phyloP scores from a whole-genome alignment of 2,113 vertebrate species.

The Pluvianellus socialis region DNA sequence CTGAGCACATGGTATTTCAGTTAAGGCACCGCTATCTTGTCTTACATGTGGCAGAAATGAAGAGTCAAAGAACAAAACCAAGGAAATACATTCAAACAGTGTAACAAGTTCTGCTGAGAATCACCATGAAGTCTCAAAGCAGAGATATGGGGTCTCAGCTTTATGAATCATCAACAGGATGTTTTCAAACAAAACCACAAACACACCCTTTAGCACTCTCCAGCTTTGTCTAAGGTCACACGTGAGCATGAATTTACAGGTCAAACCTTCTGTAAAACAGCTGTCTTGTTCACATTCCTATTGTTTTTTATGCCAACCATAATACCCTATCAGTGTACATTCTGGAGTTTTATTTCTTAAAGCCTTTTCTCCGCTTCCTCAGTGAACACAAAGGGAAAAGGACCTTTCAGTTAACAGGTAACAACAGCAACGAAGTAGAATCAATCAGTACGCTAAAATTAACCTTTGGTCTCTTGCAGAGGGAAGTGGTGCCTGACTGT shows the following conservation, averaged over 20 bases:
- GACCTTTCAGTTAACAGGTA: not conserved
- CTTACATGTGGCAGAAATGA: not conserved
- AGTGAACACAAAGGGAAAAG: not conserved
- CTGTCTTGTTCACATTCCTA: not conserved
- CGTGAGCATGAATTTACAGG: fast-evolving
- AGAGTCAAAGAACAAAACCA: not conserved
- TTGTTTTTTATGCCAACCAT: not conserved
- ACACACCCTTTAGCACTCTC: not conserved
- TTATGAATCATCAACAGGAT: not conserved
- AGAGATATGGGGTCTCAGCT: not conserved
- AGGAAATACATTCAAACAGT: not conserved
- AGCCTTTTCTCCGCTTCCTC: not conserved
- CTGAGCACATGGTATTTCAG: not conserved
- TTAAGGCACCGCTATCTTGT: not conserved
- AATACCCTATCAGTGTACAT: not conserved
- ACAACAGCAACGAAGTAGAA: not conserved
- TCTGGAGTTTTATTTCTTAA: not conserved
- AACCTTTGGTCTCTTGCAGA: not conserved
- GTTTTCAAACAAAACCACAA: slow-evolving; percentile 7
- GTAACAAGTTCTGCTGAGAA: not conserved
- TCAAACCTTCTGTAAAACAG: not conserved
- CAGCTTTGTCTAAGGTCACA: not conserved
- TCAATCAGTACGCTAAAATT: not conserved
- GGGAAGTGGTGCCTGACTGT: not conserved
- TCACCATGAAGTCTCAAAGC: not conserved